These are phyloP conservation scores for Gymnopithys bicolor DNA, from an alignment of 2,797 vertebrate genomes.

Conservation along the genomic window DNA sequence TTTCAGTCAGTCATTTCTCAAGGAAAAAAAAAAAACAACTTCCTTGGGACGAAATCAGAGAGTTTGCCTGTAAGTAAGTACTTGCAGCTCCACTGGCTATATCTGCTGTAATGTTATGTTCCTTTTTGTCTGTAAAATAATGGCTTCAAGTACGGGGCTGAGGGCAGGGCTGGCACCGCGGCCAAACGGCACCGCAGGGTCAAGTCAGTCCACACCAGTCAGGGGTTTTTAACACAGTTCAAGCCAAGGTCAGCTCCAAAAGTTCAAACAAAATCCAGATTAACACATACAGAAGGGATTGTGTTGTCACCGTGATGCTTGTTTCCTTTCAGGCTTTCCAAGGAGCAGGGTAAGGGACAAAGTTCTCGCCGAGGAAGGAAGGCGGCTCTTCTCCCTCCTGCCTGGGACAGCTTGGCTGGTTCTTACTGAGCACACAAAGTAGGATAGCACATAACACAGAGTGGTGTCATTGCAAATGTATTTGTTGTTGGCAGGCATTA, in stretches of 20 bases:
- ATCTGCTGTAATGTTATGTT: conserved; percentile 32
- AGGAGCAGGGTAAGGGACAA: neutral
- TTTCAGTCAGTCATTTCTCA: conserved; percentile 32
- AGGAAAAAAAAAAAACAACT: neutral
- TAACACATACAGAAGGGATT: conserved; percentile 70
- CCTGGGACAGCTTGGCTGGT: neutral
- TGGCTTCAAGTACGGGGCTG: conserved; percentile 28
- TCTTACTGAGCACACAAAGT: neutral
- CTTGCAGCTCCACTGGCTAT: conserved; percentile 1
- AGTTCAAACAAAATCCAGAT: conserved; percentile 72
- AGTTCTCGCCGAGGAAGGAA: neutral
- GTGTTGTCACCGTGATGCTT: conserved; percentile 35
- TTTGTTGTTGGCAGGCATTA: conserved; percentile 69
- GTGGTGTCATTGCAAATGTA: conserved; percentile 60
- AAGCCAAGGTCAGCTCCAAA: conserved; percentile 71
- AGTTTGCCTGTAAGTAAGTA: conserved; percentile 3
- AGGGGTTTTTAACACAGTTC: conserved; percentile 68
- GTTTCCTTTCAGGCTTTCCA: conserved; percentile 40
- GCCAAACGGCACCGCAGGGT: conserved; percentile 38
- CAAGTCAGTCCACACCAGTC: conserved; percentile 63
- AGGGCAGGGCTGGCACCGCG: conserved; percentile 18
- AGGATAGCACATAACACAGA: neutral
- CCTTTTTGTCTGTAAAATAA: conserved; percentile 60
- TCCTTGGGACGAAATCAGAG: conserved; percentile 49
- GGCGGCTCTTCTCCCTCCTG: neutral